Conservation (phyloP, 2,113 vertebrate species). For the Progne subis region DNA sequence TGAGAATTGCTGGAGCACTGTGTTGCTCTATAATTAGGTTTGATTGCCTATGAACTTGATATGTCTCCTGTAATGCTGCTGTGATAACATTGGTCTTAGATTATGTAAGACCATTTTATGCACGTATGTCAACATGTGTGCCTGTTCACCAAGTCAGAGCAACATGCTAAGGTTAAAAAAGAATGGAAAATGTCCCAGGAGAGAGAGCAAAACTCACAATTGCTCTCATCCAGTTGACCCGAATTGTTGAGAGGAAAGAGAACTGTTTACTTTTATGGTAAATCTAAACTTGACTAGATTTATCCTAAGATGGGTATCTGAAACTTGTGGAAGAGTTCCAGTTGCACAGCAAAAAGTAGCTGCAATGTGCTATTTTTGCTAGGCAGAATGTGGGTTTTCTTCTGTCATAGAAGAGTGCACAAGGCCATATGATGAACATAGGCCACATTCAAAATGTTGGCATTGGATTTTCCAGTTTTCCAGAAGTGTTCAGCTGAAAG, state of each 20-base stretch:
- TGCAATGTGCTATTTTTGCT: neutral
- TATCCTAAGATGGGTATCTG: neutral
- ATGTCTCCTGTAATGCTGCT: neutral
- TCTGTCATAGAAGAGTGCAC: neutral
- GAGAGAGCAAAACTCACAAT: neutral
- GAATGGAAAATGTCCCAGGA: neutral
- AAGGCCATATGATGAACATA: neutral
- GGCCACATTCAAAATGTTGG: neutral
- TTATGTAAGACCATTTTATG: neutral
- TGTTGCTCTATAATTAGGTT: neutral
- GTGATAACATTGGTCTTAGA: neutral
- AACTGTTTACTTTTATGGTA: neutral
- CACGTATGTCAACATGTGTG: neutral
- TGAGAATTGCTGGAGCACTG: neutral
- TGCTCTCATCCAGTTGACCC: neutral
- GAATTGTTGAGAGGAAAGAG: neutral
- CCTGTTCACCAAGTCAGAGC: neutral
- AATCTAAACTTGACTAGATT: neutral
- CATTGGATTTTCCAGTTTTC: neutral
- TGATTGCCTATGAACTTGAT: neutral
- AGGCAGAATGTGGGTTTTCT: neutral
- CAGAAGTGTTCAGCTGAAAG: neutral
- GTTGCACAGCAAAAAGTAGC: neutral
- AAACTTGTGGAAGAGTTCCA: neutral
- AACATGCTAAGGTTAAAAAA: neutral